Conservation (phyloP, 2,797 vertebrate genomes). For the Macrochelys suwanniensis region DNA sequence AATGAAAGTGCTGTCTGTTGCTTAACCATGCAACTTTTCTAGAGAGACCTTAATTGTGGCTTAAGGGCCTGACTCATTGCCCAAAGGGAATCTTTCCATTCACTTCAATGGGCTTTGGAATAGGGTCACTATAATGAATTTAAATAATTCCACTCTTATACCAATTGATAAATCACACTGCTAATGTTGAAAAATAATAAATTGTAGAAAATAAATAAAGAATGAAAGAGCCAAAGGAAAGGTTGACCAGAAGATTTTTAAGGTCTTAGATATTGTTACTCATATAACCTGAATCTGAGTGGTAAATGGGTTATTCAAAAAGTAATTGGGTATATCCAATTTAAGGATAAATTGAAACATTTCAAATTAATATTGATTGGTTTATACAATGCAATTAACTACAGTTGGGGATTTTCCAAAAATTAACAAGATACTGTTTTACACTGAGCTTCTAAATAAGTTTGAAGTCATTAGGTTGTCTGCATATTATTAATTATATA, state of each 20-base stretch:
- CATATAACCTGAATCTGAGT: too few species aligned
- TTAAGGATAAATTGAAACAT: not conserved
- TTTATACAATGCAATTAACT: not conserved
- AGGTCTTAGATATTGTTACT: too few species aligned
- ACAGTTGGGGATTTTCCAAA: not conserved
- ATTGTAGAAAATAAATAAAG: too few species aligned
- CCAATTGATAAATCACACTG: too few species aligned
- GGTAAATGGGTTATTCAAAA: not conserved
- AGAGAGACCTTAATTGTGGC: not conserved
- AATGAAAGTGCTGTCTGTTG: not conserved
- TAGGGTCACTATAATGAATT: too few species aligned
- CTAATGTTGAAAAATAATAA: too few species aligned
- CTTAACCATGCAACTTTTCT: not conserved
- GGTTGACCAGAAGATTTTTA: too few species aligned
- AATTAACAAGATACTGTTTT: conserved; percentile 10
- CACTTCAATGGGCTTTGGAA: not conserved
- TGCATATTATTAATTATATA: not conserved
- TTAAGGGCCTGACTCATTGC: not conserved
- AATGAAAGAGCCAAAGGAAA: too few species aligned
- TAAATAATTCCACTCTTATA: too few species aligned
- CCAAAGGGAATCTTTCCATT: not conserved
- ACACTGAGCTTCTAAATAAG: not conserved
- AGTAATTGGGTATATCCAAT: not conserved
- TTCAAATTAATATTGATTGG: not conserved
- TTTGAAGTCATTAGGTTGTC: not conserved